A percentile compares a stretch with the other conserved stretches of the same genome.
phyloP scores from a whole-genome alignment of 2,797 vertebrate genomes.

The Cryptoprocta ferox region DNA sequence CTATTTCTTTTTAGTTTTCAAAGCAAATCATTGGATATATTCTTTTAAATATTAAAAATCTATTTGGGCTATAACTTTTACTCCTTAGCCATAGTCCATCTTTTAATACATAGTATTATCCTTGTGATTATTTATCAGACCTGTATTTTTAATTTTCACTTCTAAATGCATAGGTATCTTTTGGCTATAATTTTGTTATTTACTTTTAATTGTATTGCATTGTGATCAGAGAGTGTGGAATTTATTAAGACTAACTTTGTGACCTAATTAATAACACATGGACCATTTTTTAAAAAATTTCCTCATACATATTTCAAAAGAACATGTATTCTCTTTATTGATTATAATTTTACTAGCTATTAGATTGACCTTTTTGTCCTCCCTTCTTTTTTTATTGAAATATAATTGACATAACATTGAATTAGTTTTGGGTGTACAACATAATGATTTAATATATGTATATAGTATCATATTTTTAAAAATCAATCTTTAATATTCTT shows the following conservation, averaged over 20 bases:
- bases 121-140: not conserved
- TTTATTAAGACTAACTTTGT: not conserved
- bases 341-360: not conserved
- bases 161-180: not conserved
- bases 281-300: not conserved
- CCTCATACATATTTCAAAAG: not conserved
- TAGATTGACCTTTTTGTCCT: not conserved
- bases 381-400: not conserved
- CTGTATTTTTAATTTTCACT: not conserved
- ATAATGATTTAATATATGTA: not conserved
- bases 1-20: not conserved
- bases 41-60: not conserved
- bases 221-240: not conserved
- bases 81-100: not conserved
- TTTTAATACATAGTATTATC: not conserved
- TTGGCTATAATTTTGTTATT: slow-evolving; percentile 21
- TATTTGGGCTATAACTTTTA: not conserved
- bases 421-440: not conserved
- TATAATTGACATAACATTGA: not conserved
- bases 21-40: not conserved
- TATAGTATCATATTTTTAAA: not conserved
- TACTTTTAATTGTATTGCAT: not conserved
- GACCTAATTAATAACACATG: not conserved
- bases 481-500: not conserved
- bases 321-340: not conserved